Conservation (phyloP, 2,113 vertebrate species). For the Eulemur rufifrons region DNA sequence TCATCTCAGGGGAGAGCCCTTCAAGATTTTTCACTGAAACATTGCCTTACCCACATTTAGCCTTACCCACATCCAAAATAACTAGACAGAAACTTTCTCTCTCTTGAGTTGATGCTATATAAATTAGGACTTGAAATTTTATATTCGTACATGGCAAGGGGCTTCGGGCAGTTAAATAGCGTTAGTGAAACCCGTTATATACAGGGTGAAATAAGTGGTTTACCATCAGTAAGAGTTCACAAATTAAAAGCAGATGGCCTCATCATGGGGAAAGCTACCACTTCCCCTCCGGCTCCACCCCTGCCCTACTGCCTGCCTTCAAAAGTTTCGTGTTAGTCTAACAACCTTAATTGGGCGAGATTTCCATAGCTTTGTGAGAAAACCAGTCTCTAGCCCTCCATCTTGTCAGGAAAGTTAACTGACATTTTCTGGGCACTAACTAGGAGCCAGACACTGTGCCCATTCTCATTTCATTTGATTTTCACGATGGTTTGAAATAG, state of each 20-base stretch:
- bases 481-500: not conserved
- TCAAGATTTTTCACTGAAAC: not conserved
- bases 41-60: not conserved
- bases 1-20: not conserved
- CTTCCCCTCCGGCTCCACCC: not conserved
- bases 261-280: conserved; percentile 4
- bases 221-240: not conserved
- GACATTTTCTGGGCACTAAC: not conserved
- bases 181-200: not conserved
- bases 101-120: not conserved
- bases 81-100: not conserved
- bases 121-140: not conserved
- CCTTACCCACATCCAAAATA: not conserved
- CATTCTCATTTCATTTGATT: not conserved
- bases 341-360: not conserved
- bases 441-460: not conserved
- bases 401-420: not conserved
- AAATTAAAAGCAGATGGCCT: conserved; percentile 49
- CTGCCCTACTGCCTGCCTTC: not conserved
- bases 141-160: not conserved
- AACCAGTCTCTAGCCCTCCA: not conserved
- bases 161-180: not conserved
- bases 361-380: not conserved
- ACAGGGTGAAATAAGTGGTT: not conserved
- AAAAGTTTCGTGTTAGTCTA: not conserved